Evolutionary conservation across 2,888 invertebrate genomes (phyloP).

Genomic region (Lycophotia porphyrea): DNA sequence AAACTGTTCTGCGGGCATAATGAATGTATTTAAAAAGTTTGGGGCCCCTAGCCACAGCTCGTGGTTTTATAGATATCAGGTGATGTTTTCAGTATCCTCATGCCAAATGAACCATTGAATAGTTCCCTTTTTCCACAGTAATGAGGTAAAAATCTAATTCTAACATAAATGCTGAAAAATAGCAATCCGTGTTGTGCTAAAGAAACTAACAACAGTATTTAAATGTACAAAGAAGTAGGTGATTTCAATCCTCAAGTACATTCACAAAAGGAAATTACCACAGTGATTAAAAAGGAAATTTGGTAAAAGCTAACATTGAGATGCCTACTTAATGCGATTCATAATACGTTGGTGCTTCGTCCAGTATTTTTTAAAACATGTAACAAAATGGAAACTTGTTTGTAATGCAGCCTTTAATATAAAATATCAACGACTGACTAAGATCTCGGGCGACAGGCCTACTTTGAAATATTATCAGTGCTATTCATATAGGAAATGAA

Average conservation of each 20-base stretch:
- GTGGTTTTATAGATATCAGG: conserved; percentile 4
- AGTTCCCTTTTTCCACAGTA: conserved; percentile 3
- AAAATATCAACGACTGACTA: conserved; percentile 69
- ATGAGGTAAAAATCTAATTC: conserved; percentile 4
- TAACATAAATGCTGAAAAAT: conserved; percentile 7
- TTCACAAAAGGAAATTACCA: conserved; percentile 5
- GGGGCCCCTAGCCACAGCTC: not conserved
- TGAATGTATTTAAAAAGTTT: not conserved
- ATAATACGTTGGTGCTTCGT: conserved; percentile 59
- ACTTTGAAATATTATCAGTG: conserved; percentile 64
- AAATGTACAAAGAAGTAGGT: conserved; percentile 40
- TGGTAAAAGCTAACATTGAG: conserved; percentile 26
- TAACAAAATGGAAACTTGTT: conserved; percentile 16
- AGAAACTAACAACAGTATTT: conserved; percentile 37
- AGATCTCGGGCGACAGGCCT: conserved; percentile 79
- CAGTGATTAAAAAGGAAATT: conserved; percentile 25
- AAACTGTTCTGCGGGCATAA: conserved; percentile 8
- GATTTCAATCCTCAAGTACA: conserved; percentile 18
- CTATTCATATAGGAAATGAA: conserved; percentile 57
- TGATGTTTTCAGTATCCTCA: not conserved
- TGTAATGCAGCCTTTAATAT: conserved; percentile 36
- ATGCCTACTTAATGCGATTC: conserved; percentile 38
- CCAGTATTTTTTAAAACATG: conserved; percentile 46
- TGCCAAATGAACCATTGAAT: conserved; percentile 3
- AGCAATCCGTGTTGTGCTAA: conserved; percentile 21